Evolutionary conservation across 2,113 vertebrate genomes (phyloP), one percentile per base, ranked within the genome.

Genomic region (Thryonomys swinderianus): DNA sequence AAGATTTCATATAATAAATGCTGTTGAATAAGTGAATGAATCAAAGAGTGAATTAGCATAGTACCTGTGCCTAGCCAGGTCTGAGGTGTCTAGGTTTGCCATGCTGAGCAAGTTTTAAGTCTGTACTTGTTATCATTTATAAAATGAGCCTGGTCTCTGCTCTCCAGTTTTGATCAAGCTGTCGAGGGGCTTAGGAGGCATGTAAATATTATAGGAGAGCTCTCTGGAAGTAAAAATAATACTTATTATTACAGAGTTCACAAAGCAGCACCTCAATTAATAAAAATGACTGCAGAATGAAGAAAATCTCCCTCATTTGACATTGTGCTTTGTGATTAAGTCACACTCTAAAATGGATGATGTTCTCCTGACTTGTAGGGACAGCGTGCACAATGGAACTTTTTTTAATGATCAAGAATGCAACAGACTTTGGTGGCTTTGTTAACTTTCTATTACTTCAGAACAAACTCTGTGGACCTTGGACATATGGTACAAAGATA

Each of bases 21-120:
- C 5, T 82, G 14, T 23, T 82, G 67, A 90, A 57, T 73, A 92
- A 83, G 7, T 51, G 40, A 59, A 78, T 61, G 37, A 67, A 42
- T 82, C 20, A 76, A 91, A 69, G 42, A 86, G 45, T n/a, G 25
- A 78, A 83, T 71, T 32, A 73, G 83, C 23, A 5, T 8, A 87
- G 17, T 84, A 66, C 48, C 51, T 94, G 32, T 64, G 21, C 25
- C 8, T 37, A 66, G 20, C 21, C 32, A 17, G 20, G 37, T 79
- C 81, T 42, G 92, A 13, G 25, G 40, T 92, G 90, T 96, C 57
- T 90, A 61, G 32, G 45, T 40, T 93, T 71, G 42, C 10, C 57
- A 53, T 48, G 78, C 27, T n/a, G 30, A 90, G 6, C 18, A 59
- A 73, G 30, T 25, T 84, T 79, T n/a, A 37, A 62, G 1, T 51